Conservation (phyloP, 2,888 invertebrate species). For the Apodemia zela region DNA sequence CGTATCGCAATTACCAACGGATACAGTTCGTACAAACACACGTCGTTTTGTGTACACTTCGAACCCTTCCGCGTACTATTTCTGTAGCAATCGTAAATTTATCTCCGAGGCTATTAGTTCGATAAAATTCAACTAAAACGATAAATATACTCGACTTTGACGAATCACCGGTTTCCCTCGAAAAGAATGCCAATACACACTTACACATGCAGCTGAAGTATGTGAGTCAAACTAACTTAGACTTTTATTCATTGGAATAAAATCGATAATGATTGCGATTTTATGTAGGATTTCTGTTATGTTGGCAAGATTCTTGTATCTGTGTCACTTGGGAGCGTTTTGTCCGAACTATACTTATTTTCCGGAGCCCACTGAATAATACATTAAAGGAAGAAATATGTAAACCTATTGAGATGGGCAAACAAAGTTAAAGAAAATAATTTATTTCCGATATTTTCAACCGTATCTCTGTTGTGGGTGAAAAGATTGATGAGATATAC, state of each 20-base stretch:
- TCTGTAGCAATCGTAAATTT: constrained; percentile 73
- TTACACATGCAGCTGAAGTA: constrained; percentile 32
- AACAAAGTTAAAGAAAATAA: constrained; percentile 9
- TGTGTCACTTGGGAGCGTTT: constrained; percentile 71
- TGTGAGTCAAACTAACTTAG: neutral
- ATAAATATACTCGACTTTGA: constrained; percentile 76
- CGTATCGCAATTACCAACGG: neutral
- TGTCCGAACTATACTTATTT: constrained; percentile 77
- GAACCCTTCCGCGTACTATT: constrained; percentile 67
- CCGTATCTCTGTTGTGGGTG: neutral
- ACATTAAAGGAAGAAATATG: constrained; percentile 54
- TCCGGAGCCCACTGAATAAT: constrained; percentile 48
- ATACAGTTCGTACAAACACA: neutral
- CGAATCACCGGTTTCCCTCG: constrained; percentile 72
- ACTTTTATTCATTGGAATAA: constrained; percentile 21
- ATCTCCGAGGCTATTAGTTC: constrained; percentile 76
- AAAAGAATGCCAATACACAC: constrained; percentile 56
- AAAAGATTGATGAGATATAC: neutral
- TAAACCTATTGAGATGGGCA: constrained; percentile 32
- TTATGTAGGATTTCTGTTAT: constrained; percentile 23
- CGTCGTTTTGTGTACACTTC: constrained; percentile 15
- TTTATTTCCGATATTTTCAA: constrained; percentile 9
- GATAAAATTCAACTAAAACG: constrained; percentile 79
- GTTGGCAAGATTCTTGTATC: constrained; percentile 60
- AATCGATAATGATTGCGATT: constrained; percentile 15